Base-by-base conservation (phyloP, 2,888 invertebrate species). In the Dynastes grantii region DNA sequence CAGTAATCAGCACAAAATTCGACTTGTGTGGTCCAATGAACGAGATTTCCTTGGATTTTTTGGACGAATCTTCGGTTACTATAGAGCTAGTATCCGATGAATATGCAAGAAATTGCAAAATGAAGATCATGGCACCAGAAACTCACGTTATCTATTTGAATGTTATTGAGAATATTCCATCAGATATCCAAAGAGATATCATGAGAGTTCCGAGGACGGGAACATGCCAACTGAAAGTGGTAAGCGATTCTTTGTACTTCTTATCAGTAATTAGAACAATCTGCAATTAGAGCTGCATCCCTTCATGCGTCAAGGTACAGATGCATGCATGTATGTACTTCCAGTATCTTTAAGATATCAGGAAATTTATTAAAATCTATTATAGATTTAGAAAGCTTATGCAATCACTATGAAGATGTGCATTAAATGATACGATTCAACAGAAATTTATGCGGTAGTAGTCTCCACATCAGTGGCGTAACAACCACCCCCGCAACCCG, bases 101-200 rank as follows among this genome's bases (percentile, higher is more conserved):
- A 65, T 68, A 80, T 61, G 78, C 76, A 51, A 81, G 79, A 32
- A 78, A 83, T 16, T 87, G 87, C 79, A 83, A 82, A 63, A 45
- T 85, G 53, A 83, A 81, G 22, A 83, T 88, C 8, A 83, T 82
- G 27, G 86, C 86, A 2, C 87, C 87, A 3, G 80, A 81, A 55
- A 85, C 86, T 2, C 86, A 87, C 77, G 84, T 86, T 8, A 83
- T 88, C 22, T 84, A 85, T 73, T 78, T 88, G 79, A 79, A 80
- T 58, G 61, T 82, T 63, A 40, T 80, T 40, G 81, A 82, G 13
- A 75, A 32, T n/a, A 75, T 49, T 65, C 76, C 53, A 49, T 49
- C 64, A 2, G 61, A 79, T 13, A 53, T 80, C 13, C 80, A 77
- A 11, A 68, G 40, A 63, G 49, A 75, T 27, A n/a, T 32, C 1